Base-by-base conservation (phyloP, 2,797 vertebrate species). In the Phrynocephalus forsythii region DNA sequence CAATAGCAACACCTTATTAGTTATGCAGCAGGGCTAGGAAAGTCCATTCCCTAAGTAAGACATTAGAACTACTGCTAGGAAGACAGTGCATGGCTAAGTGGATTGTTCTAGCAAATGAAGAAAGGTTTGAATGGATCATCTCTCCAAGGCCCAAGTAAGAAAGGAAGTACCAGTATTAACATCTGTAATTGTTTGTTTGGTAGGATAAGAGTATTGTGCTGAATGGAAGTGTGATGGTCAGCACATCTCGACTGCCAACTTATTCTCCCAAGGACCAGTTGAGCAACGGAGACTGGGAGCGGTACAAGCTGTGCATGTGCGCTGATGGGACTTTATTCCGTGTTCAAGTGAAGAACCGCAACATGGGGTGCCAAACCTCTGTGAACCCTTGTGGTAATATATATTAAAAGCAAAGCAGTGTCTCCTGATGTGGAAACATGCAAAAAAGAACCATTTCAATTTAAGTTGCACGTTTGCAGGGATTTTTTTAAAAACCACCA, bases 221-320 rank as follows among this genome's bases (percentile, higher is more conserved):
- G 44, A 99, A 99, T 0, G 99, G 99, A 20, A 98, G 98, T 0
- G 98, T 99, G 94, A 98, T 98, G 98, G 97, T 99, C 91, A 99
- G 97, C 89, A 93, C 98, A 0, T 95, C 97, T 0, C 98, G 98
- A 69, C 98, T 99, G 90, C 99, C 99, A 0, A 98, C 97, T 60
- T 97, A 97, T 3, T 95, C 96, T 2, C 88, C 96, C 0, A 97
- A 96, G n/a, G 97, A 98, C 1, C 95, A 97, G 82, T 96, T 97
- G 16, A 97, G 95, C 2, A 96, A 97, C 0, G 97, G 98, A 6
- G 97, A 97, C 66, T 96, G 97, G 96, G 97, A 98, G 92, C 97
- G 99, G 60, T 99, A 99, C 96, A 99, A 99, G 96, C 98, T 99
- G 28, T 99, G 99, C 75, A 97, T 99, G 98, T 99, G 99, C 88